Evolutionary conservation across 2,113 vertebrate genomes (phyloP).

Genomic region (Macrotus californicus): DNA sequence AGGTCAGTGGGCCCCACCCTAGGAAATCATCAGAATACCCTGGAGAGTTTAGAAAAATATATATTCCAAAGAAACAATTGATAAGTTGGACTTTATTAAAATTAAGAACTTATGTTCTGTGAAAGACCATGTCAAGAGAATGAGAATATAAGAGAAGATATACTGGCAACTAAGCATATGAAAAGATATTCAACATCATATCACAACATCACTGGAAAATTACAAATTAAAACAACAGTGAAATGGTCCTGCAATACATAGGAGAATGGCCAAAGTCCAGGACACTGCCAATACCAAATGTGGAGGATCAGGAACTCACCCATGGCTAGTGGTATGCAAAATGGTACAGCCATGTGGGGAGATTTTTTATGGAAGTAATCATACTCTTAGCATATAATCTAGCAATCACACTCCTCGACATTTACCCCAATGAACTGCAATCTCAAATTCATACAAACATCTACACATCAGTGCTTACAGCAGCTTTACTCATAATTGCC

Average conservation of each 20-base stretch:
- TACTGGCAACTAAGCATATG: background rate
- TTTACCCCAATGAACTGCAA: background rate
- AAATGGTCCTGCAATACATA: background rate
- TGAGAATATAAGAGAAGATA: background rate
- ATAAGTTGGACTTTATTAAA: too few relatives aligned
- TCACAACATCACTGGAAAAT: background rate
- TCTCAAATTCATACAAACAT: background rate
- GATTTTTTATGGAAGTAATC: background rate
- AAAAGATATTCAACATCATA: background rate
- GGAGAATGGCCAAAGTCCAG: background rate
- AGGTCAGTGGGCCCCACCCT: background rate
- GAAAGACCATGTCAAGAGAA: background rate
- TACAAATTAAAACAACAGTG: background rate
- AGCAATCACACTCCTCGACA: background rate
- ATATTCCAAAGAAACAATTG: background rate
- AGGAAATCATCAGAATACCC: background rate
- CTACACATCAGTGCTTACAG: background rate
- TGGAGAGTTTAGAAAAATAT: background rate
- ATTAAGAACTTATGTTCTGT: too few relatives aligned
- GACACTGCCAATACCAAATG: background rate
- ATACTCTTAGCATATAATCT: background rate
- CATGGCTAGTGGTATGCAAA: background rate
- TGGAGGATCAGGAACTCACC: background rate
- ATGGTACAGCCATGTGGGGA: background rate
- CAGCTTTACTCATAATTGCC: background rate